phyloP scores from a whole-genome alignment of 1,140 invertebrate genomes.

The Aphelinus certus region DNA sequence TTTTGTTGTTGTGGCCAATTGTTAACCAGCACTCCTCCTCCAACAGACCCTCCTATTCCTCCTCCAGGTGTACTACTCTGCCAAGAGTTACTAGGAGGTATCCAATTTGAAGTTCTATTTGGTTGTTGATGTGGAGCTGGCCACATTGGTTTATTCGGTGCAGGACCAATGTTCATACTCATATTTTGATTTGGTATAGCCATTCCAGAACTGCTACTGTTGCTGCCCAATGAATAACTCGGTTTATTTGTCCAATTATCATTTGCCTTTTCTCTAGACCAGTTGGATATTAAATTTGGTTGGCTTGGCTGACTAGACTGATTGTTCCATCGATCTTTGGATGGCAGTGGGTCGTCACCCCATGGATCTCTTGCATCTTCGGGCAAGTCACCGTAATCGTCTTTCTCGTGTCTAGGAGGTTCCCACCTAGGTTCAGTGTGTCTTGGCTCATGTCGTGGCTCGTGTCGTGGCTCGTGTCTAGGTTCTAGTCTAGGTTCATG shows the following conservation, averaged over 20 bases:
- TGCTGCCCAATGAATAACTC: slow-evolving; percentile 23
- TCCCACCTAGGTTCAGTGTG: slow-evolving; percentile 31
- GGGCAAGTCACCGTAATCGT: slow-evolving; percentile 61
- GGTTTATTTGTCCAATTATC: slow-evolving; percentile 26
- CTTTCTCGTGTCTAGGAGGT: slow-evolving; percentile 46
- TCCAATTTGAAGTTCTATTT: slow-evolving; percentile 34
- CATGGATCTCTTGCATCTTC: slow-evolving; percentile 64
- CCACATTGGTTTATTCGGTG: slow-evolving; percentile 25
- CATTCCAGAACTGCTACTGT: neutral
- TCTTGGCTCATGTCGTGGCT: slow-evolving; percentile 24
- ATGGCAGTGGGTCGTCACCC: slow-evolving; percentile 54
- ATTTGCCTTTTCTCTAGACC: slow-evolving; percentile 34
- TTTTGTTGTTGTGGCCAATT: slow-evolving; percentile 37
- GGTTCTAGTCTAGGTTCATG: slow-evolving; percentile 6
- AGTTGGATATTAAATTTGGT: slow-evolving; percentile 1
- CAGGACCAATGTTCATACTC: slow-evolving; percentile 29
- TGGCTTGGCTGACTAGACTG: slow-evolving; percentile 4
- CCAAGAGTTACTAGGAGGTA: slow-evolving; percentile 28
- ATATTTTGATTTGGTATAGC: neutral
- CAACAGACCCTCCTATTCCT: neutral
- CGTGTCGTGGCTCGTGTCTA: slow-evolving; percentile 23
- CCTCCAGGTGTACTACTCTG: slow-evolving; percentile 10
- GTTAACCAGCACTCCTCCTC: slow-evolving; percentile 14
- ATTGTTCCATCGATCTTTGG: slow-evolving; percentile 30
- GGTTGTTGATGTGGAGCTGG: slow-evolving; percentile 25